phyloP scores from a whole-genome alignment of 2,888 invertebrate genomes.

The Horisme vitalbata region DNA sequence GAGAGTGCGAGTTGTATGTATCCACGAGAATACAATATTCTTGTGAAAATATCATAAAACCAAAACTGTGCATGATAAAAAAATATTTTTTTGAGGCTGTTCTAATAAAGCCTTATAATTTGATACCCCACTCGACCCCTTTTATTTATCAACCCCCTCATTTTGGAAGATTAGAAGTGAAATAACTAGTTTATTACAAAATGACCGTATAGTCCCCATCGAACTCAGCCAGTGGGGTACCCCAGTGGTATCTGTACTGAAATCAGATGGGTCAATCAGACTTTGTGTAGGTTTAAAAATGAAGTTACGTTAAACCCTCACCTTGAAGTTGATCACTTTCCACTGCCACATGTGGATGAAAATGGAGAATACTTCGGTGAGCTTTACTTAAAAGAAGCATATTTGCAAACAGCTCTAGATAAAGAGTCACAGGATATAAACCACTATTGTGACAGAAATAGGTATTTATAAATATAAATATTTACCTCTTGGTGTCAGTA shows the following conservation, averaged over 20 bases:
- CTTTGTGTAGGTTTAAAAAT: conserved; percentile 36
- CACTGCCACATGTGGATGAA: conserved; percentile 12
- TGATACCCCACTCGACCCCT: too few relatives aligned
- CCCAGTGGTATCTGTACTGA: conserved; percentile 33
- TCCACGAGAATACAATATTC: too few relatives aligned
- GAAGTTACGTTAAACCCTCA: conserved; percentile 27
- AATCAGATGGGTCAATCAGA: conserved; percentile 32
- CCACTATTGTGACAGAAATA: not conserved
- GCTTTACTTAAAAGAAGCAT: not conserved
- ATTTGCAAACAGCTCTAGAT: not conserved
- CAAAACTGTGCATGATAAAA: too few relatives aligned
- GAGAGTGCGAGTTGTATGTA: too few relatives aligned
- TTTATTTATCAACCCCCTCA: too few relatives aligned
- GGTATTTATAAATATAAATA: not conserved
- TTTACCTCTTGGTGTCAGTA: not conserved
- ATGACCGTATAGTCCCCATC: conserved; percentile 1
- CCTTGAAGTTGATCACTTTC: conserved; percentile 19
- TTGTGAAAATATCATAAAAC: too few relatives aligned
- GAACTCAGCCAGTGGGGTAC: conserved; percentile 32
- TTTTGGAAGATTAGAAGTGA: conserved; percentile 26
- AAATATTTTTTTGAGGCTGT: too few relatives aligned
- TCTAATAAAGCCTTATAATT: too few relatives aligned
- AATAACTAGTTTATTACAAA: conserved; percentile 2
- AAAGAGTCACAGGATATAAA: not conserved
- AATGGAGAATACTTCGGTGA: conserved; percentile 12